phyloP scores from a whole-genome alignment of 64 coral and sea anemone genomes.

The Dendrophyllia cribrosa region DNA sequence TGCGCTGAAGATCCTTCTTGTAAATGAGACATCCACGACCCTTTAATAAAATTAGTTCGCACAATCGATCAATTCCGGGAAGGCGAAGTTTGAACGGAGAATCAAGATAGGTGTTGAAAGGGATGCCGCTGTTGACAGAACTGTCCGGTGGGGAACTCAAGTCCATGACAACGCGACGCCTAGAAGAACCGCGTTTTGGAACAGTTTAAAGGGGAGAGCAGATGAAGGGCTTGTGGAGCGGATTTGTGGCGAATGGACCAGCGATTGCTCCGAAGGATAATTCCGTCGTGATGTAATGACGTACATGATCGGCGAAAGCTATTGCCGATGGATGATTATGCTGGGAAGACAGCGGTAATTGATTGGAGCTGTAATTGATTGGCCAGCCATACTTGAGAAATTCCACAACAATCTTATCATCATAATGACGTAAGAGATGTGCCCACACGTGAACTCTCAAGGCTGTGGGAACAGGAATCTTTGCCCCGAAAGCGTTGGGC shows the following conservation, averaged over 20 bases:
- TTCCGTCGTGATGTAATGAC: too few relatives aligned
- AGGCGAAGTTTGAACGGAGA: not conserved
- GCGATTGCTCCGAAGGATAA: too few relatives aligned
- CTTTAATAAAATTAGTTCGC: not conserved
- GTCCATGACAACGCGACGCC: constrained; percentile 8
- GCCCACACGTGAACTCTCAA: not conserved
- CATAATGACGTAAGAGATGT: not conserved
- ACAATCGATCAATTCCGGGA: not conserved
- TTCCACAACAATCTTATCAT: not conserved
- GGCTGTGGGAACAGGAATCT: not conserved
- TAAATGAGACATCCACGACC: not conserved
- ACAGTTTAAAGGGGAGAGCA: too few relatives aligned
- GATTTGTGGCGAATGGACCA: too few relatives aligned
- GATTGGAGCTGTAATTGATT: not conserved
- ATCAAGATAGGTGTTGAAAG: not conserved
- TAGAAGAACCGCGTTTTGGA: too few relatives aligned
- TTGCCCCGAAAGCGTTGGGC: constrained; percentile 15
- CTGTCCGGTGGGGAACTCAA: not conserved
- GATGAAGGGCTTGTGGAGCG: too few relatives aligned
- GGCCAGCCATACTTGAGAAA: constrained; percentile 19
- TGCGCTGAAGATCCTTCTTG: not conserved
- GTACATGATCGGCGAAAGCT: too few relatives aligned
- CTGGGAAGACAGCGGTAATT: not conserved
- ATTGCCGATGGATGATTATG: not conserved
- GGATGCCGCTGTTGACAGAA: not conserved